A percentile compares a stretch with the other conserved stretches of the same genome.
Conservation (phyloP, 2,113 vertebrate species). For the Agelaius tricolor region DNA sequence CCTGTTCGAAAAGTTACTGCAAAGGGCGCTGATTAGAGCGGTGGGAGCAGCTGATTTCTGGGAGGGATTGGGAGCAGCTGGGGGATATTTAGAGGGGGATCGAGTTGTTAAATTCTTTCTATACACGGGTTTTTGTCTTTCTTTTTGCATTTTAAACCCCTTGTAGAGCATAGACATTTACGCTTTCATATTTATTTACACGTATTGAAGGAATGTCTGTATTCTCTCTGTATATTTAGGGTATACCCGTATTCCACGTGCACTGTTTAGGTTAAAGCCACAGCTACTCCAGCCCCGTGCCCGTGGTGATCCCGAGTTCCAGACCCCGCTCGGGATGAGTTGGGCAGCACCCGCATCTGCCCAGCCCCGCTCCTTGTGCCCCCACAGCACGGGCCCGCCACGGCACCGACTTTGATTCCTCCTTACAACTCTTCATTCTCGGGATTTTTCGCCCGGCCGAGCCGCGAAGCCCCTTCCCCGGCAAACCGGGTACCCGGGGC, state of each 20-base stretch:
- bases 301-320: accelerated
- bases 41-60: neutral
- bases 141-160: neutral
- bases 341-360: neutral
- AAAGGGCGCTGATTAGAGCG: accelerated
- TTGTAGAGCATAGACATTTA: neutral
- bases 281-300: neutral
- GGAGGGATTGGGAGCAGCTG: neutral
- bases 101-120: neutral
- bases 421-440: neutral
- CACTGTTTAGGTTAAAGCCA: neutral
- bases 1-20: neutral
- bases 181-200: neutral
- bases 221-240: accelerated
- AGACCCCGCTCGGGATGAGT: neutral
- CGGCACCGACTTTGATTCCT: neutral
- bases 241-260: neutral
- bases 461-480: neutral
- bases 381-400: accelerated
- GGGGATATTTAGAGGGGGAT: neutral
- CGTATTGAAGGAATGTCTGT: neutral
- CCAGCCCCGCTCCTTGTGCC: neutral
- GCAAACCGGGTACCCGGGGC: neutral
- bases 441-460: neutral
- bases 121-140: neutral